A percentile compares a stretch with the other conserved stretches of the same genome.
Conservation (phyloP, 2,113 vertebrate species). For the Elgaria multicarinata region DNA sequence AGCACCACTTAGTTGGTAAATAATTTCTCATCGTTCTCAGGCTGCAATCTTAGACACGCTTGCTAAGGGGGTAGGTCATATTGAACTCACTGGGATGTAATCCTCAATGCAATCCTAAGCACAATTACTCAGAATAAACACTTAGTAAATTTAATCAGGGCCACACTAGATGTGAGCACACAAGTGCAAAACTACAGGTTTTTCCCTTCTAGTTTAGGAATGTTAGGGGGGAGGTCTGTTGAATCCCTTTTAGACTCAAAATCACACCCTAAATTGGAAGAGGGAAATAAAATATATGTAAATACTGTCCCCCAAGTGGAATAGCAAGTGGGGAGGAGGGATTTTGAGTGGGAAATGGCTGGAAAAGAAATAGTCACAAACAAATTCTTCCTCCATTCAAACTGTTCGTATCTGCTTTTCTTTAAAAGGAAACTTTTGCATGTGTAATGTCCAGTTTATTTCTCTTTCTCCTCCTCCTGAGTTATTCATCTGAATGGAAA, state of each 20-base stretch:
- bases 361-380: background rate
- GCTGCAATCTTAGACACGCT: background rate
- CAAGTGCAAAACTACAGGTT: background rate
- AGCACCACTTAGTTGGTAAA: constrained; percentile 24
- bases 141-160: background rate
- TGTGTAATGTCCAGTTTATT: background rate
- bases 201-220: too few species aligned
- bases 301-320: too few species aligned
- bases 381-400: background rate
- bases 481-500: background rate
- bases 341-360: too few species aligned
- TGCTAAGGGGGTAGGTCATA: background rate
- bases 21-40: constrained; percentile 20
- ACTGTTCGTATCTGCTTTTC: background rate
- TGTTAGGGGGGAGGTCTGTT: too few species aligned
- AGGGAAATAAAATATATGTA: too few species aligned
- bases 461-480: too few species aligned
- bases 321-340: too few species aligned
- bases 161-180: background rate
- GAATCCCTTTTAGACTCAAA: too few species aligned
- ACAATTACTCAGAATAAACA: background rate
- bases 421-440: background rate
- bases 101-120: background rate
- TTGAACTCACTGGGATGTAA: background rate
- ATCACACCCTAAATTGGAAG: too few species aligned